Conservation (phyloP, 1,140 invertebrate species). For the Calephelis virginiensis region DNA sequence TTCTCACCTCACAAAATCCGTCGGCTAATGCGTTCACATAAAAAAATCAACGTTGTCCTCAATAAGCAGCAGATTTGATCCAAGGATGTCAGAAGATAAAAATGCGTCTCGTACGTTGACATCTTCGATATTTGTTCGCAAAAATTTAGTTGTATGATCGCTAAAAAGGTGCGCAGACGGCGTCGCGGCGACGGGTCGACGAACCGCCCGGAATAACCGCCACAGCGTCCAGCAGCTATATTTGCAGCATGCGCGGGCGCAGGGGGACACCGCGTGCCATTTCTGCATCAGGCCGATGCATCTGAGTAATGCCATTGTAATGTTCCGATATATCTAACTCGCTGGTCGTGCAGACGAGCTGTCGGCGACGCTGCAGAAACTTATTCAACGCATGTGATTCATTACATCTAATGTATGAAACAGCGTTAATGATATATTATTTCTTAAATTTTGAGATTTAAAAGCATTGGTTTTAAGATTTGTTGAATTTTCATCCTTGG, state of each 20-base stretch:
- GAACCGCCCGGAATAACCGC: constrained; percentile 73
- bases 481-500: no score
- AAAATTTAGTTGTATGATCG: constrained; percentile 71
- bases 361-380: constrained; percentile 44
- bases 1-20: no score
- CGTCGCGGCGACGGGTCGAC: constrained; percentile 76
- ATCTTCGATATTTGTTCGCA: constrained; percentile 65
- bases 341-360: constrained; percentile 56
- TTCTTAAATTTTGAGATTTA: no score
- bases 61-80: constrained; percentile 18
- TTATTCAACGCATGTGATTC: constrained; percentile 17
- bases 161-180: constrained; percentile 76
- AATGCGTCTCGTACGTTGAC: constrained; percentile 62
- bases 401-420: background rate
- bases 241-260: constrained; percentile 63
- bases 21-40: background rate
- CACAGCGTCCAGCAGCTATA: constrained; percentile 63
- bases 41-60: background rate
- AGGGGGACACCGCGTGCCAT: constrained; percentile 63
- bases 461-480: no score
- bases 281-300: constrained; percentile 74
- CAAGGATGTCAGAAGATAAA: constrained; percentile 43
- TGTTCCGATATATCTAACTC: constrained; percentile 68
- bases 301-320: constrained; percentile 78
- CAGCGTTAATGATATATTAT: background rate